These are phyloP conservation scores for Ariopsis seemanni DNA, from an alignment of 2,113 vertebrate species.

Conservation along the genomic window DNA sequence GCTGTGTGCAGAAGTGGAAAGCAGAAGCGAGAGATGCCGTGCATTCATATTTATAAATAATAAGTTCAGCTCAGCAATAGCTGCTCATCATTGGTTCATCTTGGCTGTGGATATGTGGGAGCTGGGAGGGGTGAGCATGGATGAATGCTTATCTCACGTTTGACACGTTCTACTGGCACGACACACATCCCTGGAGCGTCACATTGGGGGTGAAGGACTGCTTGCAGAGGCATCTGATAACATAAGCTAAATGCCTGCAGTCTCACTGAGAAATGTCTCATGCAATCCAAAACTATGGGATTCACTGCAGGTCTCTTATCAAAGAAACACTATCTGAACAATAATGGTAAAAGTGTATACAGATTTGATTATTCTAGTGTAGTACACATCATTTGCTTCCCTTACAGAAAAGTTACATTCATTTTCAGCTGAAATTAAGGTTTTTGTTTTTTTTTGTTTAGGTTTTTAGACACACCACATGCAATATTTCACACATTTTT, in stretches of 20 bases:
- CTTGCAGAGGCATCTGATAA: constrained; percentile 38
- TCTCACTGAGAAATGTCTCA: constrained; percentile 30
- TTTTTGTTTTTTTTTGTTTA: no score
- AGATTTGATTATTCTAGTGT: constrained; percentile 30
- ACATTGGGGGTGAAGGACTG: constrained; percentile 22
- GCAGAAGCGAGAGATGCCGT: constrained; percentile 1
- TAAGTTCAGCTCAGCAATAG: constrained; percentile 23
- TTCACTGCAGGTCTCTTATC: constrained; percentile 13
- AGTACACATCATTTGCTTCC: constrained; percentile 56
- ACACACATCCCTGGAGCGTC: constrained; percentile 28
- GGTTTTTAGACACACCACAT: not conserved
- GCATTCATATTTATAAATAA: constrained; percentile 17
- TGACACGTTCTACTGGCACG: constrained; percentile 40
- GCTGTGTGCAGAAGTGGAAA: not conserved
- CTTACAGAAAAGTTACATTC: not conserved
- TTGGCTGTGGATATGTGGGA: constrained; percentile 23
- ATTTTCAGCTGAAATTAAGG: not conserved
- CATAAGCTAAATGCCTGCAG: constrained; percentile 36
- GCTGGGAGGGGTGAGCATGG: constrained; percentile 33
- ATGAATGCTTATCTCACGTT: constrained; percentile 48
- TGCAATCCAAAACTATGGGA: not conserved
- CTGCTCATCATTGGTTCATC: constrained; percentile 44
- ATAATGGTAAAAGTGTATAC: not conserved
- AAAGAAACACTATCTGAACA: constrained; percentile 6
- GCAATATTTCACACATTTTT: not conserved